Conservation (phyloP, 2,113 vertebrate genomes). For the Anhinga anhinga region DNA sequence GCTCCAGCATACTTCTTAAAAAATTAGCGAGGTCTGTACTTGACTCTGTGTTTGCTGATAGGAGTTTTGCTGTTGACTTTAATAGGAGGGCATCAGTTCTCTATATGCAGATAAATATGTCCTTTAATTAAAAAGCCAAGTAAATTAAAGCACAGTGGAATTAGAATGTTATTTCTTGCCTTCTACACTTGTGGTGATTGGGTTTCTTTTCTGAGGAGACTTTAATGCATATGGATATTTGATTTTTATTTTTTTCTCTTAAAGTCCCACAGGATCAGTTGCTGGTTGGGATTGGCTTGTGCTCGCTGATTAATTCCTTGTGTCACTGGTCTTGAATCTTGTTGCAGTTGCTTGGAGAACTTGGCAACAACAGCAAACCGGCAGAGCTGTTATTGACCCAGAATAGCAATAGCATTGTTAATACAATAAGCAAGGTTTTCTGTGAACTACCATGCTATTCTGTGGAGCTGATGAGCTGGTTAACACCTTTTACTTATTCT, state of each 20-base stretch:
- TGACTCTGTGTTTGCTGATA: neutral
- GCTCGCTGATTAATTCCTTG: neutral
- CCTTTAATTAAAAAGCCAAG: neutral
- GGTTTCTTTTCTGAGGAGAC: neutral
- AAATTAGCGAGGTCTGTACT: neutral
- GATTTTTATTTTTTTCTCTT: neutral
- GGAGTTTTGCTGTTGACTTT: neutral
- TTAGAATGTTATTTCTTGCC: neutral
- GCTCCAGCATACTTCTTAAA: neutral
- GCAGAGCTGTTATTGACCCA: slow-evolving; percentile 18
- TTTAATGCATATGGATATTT: neutral
- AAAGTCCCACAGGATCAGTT: neutral
- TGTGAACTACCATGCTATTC: neutral
- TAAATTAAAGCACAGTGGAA: neutral
- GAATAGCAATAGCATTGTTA: neutral
- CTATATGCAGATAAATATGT: neutral
- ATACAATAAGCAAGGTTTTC: slow-evolving; percentile 30
- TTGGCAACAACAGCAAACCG: neutral
- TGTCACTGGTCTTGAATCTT: neutral
- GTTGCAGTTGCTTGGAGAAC: neutral
- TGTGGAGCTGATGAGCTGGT: slow-evolving; percentile 27
- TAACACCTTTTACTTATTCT: slow-evolving; percentile 55
- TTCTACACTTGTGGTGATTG: neutral
- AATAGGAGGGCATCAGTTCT: neutral
- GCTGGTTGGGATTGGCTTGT: neutral